Percentiles rank a stretch among this genome's conserved stretches.
These are phyloP conservation scores for Pterois miles DNA, from an alignment of 2,797 vertebrate species.

Conservation along the genomic window DNA sequence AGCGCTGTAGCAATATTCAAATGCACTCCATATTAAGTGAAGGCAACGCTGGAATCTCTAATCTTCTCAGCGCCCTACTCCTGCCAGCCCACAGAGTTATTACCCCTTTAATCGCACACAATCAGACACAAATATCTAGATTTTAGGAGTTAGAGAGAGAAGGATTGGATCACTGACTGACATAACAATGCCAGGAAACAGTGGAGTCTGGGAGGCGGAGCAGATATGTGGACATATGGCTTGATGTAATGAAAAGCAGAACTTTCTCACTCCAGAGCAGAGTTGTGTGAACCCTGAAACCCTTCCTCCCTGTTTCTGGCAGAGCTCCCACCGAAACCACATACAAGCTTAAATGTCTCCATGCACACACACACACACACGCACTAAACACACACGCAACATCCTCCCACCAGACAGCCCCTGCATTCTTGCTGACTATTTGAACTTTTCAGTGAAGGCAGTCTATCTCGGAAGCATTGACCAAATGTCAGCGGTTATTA, in stretches of 20 bases:
- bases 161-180: conserved; percentile 64
- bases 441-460: conserved; percentile 75
- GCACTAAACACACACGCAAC: conserved; percentile 26
- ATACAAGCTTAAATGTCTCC: conserved; percentile 63
- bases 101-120: conserved; percentile 56
- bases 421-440: conserved; percentile 72
- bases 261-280: conserved; percentile 67
- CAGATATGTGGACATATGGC: conserved; percentile 70
- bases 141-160: conserved; percentile 38
- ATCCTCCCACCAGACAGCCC: conserved; percentile 64
- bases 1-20: conserved; percentile 34
- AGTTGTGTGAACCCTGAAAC: conserved; percentile 66
- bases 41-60: conserved; percentile 34
- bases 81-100: conserved; percentile 29
- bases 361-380: conserved; percentile 16
- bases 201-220: conserved; percentile 69
- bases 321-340: conserved; percentile 73
- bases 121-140: conserved; percentile 37
- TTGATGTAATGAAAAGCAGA: conserved; percentile 83
- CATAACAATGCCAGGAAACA: conserved; percentile 77
- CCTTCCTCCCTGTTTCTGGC: conserved; percentile 68
- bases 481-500: conserved; percentile 73
- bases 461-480: conserved; percentile 68
- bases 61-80: conserved; percentile 30
- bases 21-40: conserved; percentile 35